Percentiles rank a stretch among this genome's conserved stretches.
phyloP scores from a whole-genome alignment of 2,113 vertebrate genomes.

The Elaphurus davidianus region DNA sequence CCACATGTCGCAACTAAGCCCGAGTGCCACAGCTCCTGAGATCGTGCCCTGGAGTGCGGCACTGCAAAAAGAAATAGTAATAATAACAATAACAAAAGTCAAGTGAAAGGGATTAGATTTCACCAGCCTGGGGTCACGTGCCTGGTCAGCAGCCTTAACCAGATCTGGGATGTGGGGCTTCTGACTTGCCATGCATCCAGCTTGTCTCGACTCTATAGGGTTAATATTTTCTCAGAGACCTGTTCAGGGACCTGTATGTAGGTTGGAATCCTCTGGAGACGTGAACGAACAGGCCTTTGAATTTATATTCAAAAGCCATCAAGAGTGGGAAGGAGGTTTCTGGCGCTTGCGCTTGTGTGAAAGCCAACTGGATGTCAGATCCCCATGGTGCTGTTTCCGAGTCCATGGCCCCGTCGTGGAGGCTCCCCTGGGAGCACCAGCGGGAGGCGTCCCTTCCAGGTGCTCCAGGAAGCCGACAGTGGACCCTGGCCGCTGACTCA shows the following conservation, averaged over 20 bases:
- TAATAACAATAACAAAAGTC: background rate
- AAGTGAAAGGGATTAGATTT: background rate
- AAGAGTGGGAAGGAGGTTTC: slow-evolving; percentile 37
- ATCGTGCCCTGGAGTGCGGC: background rate
- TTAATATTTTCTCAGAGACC: background rate
- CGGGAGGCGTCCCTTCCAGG: background rate
- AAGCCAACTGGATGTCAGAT: background rate
- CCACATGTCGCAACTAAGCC: background rate
- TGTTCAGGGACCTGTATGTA: background rate
- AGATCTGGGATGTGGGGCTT: accelerated
- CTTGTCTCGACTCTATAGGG: background rate
- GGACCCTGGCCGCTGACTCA: slow-evolving; percentile 72
- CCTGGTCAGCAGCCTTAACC: background rate
- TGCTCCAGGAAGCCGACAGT: slow-evolving; percentile 61
- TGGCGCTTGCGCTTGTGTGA: background rate
- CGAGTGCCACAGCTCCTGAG: background rate
- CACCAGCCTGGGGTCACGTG: background rate
- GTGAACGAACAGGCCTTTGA: background rate
- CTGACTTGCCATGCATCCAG: too few relatives aligned
- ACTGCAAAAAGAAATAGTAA: background rate
- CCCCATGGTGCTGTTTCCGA: background rate
- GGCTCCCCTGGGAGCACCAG: background rate
- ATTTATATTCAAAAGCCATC: slow-evolving; percentile 59
- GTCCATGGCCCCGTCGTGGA: too few relatives aligned
- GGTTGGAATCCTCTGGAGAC: background rate